Evolutionary conservation across 2,797 vertebrate genomes (phyloP), one percentile per base, ranked within the genome.

Genomic region (Rallus crepitans): DNA sequence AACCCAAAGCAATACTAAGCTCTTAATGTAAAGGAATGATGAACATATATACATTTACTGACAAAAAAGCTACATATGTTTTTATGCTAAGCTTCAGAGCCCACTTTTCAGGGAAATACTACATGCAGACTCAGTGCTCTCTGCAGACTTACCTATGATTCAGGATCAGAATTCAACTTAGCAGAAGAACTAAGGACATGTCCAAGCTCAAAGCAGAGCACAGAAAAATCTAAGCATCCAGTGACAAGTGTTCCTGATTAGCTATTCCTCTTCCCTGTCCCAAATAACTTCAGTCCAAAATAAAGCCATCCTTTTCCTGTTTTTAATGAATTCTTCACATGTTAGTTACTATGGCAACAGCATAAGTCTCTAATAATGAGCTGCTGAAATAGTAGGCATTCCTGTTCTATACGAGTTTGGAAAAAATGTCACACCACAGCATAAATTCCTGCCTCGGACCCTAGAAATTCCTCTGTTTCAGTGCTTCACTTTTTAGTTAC

Each of bases 331-430:
- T 87, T 87, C 56, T 70, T 93, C 78, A 5, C 42, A 68, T 63
- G 31, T 52, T 73, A 77, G 93, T 90, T 90, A 75, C 91, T 85
- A 92, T 75, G 88, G 77, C 3, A 31, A 97, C 60, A 85, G 73
- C 19, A 3, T 30, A 90, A 94, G 59, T 69, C 78, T 68, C 40
- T 77, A 96, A 94, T 80, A 88, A 80, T 11, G 27, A 92, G 71
- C 37, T 89, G 89, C 73, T 93, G 90, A 94, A 89, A 89, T 39
- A 82, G 73, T 5, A 89, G 40, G 42, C 64, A 95, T 63, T 88
- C 71, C 59, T 91, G 39, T 47, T 90, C 71, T 68, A 0, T 53
- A 68, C 60, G 9, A 66, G 37, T 69, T 72, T 64, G 52, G 66
- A 89, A 93, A 95, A 89, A 87, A 90, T 42, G 48, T 61, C 70